These are phyloP conservation scores for Sarcoramphus papa DNA, from an alignment of 2,797 vertebrate species.

Conservation along the genomic window DNA sequence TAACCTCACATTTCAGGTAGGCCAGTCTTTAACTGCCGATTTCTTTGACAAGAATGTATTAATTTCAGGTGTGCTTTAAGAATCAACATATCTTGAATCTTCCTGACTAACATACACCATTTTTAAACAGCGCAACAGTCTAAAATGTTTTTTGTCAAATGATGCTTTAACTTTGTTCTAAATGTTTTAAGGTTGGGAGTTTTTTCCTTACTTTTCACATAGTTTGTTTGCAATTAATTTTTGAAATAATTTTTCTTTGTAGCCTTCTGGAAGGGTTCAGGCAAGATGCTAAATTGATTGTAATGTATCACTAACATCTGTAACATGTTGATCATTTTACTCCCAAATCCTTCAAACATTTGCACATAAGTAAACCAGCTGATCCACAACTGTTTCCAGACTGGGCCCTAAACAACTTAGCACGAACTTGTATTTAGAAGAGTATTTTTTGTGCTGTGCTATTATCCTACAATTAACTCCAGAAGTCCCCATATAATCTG, in stretches of 20 bases:
- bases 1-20: slow-evolving; percentile 1
- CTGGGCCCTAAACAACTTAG: not conserved
- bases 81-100: not conserved
- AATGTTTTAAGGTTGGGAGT: not conserved
- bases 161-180: not conserved
- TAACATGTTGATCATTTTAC: not conserved
- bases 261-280: not conserved
- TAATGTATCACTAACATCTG: not conserved
- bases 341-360: not conserved
- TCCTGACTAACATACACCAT: not conserved
- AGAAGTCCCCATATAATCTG: not conserved
- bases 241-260: not conserved
- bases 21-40: not conserved
- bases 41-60: not conserved
- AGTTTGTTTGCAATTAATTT: not conserved
- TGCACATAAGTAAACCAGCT: not conserved
- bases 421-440: not conserved
- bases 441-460: not conserved
- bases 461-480: not conserved
- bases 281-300: not conserved
- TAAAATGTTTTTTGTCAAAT: not conserved
- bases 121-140: not conserved
- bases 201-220: not conserved
- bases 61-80: slow-evolving; percentile 7
- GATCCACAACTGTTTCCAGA: not conserved